A percentile compares a stretch with the other conserved stretches of the same genome.
Evolutionary conservation across 2,888 invertebrate species (phyloP).

Genomic region (Volucella bombylans): DNA sequence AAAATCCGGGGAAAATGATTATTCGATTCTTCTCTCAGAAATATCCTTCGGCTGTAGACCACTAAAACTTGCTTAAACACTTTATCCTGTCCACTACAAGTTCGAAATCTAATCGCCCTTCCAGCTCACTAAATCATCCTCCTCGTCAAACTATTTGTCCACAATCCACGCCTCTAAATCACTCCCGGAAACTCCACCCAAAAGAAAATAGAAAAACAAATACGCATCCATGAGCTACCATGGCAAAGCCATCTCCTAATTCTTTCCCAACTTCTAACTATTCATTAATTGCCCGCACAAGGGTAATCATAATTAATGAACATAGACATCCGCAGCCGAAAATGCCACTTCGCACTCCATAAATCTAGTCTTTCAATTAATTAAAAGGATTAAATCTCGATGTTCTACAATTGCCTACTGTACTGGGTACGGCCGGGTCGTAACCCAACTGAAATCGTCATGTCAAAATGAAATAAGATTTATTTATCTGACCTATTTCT

Average conservation of each 20-base stretch:
- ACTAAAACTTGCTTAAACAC: too few relatives aligned
- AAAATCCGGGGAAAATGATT: too few relatives aligned
- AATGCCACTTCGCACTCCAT: constrained; percentile 69
- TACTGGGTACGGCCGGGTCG: neutral
- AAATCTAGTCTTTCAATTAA: constrained; percentile 73
- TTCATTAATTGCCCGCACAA: constrained; percentile 67
- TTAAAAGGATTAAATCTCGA: constrained; percentile 74
- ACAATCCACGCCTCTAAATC: constrained; percentile 56
- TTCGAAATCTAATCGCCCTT: neutral
- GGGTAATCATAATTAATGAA: constrained; percentile 74
- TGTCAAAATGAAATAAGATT: constrained; percentile 74
- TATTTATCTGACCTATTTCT: constrained; percentile 76
- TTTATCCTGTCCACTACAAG: too few relatives aligned
- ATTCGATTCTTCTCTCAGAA: too few relatives aligned
- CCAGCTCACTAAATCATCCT: constrained; percentile 34
- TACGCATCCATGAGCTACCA: constrained; percentile 2
- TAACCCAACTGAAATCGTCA: constrained; percentile 15
- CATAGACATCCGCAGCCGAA: constrained; percentile 71
- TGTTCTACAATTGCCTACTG: constrained; percentile 62
- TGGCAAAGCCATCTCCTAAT: neutral
- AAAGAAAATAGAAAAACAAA: constrained; percentile 2
- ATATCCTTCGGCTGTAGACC: too few relatives aligned
- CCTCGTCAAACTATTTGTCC: constrained; percentile 57
- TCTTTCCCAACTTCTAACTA: constrained; percentile 24
- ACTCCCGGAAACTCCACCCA: constrained; percentile 23